phyloP scores from a whole-genome alignment of 1,140 invertebrate species.

The Bilobella aurantiaca region DNA sequence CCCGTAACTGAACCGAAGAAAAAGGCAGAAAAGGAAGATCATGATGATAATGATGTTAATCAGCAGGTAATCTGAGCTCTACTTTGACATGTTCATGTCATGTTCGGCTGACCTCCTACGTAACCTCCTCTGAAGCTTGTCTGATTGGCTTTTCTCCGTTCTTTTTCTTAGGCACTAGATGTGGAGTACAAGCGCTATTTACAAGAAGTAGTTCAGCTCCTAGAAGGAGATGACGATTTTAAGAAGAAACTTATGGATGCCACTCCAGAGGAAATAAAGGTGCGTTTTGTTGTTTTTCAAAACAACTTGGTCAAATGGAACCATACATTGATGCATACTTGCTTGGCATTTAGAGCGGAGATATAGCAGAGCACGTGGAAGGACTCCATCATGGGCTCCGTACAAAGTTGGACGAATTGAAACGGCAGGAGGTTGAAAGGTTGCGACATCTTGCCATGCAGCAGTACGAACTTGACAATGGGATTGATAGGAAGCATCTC shows the following conservation, averaged over 20 bases:
- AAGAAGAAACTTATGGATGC: constrained; percentile 68
- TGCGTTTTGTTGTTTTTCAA: constrained; percentile 47
- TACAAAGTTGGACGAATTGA: constrained; percentile 82
- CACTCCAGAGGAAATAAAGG: constrained; percentile 63
- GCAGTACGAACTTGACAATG: constrained; percentile 57
- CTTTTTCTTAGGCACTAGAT: constrained; percentile 36
- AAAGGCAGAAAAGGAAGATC: constrained; percentile 34
- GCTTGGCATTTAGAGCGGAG: constrained; percentile 62
- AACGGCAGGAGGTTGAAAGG: constrained; percentile 72
- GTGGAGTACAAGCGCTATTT: constrained; percentile 78
- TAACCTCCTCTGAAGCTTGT: neutral
- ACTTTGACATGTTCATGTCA: too few relatives aligned
- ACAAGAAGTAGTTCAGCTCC: constrained; percentile 67
- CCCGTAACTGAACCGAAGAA: constrained; percentile 32
- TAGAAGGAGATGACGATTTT: constrained; percentile 76
- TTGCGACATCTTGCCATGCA: constrained; percentile 52
- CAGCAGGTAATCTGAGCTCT: constrained; percentile 21
- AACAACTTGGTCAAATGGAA: too few relatives aligned
- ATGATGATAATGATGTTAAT: constrained; percentile 33
- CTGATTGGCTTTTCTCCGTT: constrained; percentile 3
- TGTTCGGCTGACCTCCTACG: too few relatives aligned
- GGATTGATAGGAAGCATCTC: constrained; percentile 49
- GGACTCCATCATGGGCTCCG: constrained; percentile 79
- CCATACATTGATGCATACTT: too few relatives aligned
- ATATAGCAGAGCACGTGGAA: constrained; percentile 81